These are phyloP conservation scores for Mola mola DNA, from an alignment of 2,113 vertebrate species.

Conservation along the genomic window DNA sequence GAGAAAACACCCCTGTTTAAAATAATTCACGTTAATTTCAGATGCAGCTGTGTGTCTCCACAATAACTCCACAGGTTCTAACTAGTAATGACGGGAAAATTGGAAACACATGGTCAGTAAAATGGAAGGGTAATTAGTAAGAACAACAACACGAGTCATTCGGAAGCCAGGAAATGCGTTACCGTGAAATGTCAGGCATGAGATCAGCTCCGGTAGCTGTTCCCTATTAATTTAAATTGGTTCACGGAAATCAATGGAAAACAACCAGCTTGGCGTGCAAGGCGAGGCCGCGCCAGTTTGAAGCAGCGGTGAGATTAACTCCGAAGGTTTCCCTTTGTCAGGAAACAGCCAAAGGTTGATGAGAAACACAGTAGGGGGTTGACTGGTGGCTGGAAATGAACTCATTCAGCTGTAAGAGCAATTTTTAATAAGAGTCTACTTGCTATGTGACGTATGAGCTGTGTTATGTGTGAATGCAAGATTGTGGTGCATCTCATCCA, in stretches of 20 bases:
- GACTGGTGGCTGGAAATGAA: constrained; percentile 55
- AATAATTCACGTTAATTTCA: constrained; percentile 47
- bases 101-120: constrained; percentile 71
- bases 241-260: constrained; percentile 49
- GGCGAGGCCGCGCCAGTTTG: constrained; percentile 33
- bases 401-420: constrained; percentile 63
- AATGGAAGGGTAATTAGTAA: constrained; percentile 67
- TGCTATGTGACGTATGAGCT: constrained; percentile 20
- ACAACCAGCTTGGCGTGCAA: constrained; percentile 22
- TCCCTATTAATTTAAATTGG: constrained; percentile 57
- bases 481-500: constrained; percentile 36
- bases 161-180: constrained; percentile 60
- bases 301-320: constrained; percentile 48
- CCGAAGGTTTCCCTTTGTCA: constrained; percentile 36
- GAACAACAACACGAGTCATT: constrained; percentile 66
- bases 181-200: constrained; percentile 37
- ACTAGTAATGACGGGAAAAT: constrained; percentile 57
- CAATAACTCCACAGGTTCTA: constrained; percentile 56
- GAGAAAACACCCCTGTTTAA: constrained; percentile 37
- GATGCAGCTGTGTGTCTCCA: constrained; percentile 38
- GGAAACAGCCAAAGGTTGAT: constrained; percentile 53
- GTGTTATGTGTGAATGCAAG: constrained; percentile 29
- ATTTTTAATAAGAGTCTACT: constrained; percentile 60
- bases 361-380: constrained; percentile 56
- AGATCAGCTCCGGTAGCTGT: constrained; percentile 24